Conservation (phyloP, 2,797 vertebrate genomes). For the Sorex maritimensis region DNA sequence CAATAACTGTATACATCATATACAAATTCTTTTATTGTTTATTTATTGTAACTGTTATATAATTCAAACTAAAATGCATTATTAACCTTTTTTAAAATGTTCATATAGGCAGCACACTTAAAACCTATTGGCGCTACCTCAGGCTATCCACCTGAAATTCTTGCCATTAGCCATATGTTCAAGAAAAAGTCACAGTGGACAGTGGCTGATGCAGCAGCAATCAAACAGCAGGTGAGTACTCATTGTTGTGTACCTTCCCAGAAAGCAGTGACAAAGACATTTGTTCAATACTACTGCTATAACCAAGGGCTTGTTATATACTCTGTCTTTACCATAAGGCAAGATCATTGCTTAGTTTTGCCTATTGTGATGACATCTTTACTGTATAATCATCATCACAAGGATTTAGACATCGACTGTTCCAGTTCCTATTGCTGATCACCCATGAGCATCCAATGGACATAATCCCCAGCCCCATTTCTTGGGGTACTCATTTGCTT, state of each 20-base stretch:
- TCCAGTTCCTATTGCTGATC: slow-evolving; percentile 16
- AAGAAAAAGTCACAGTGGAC: slow-evolving; percentile 82
- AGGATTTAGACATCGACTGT: slow-evolving; percentile 35
- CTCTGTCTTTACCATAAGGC: slow-evolving; percentile 51
- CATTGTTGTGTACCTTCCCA: neutral
- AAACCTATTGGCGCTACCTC: slow-evolving; percentile 69
- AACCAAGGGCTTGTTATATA: slow-evolving; percentile 1
- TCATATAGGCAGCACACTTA: slow-evolving; percentile 75
- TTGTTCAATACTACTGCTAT: neutral
- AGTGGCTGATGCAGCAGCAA: slow-evolving; percentile 57
- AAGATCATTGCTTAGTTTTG: slow-evolving; percentile 43
- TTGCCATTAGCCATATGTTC: slow-evolving; percentile 76
- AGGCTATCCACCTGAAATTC: slow-evolving; percentile 76
- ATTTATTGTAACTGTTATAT: slow-evolving; percentile 15
- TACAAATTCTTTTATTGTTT: slow-evolving; percentile 18
- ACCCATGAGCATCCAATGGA: neutral
- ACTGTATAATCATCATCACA: slow-evolving; percentile 15
- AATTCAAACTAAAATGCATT: slow-evolving; percentile 63
- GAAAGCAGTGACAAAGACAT: neutral
- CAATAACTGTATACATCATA: slow-evolving; percentile 21
- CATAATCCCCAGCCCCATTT: neutral
- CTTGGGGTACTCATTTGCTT: slow-evolving; percentile 42
- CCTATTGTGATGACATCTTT: slow-evolving; percentile 21
- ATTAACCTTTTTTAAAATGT: slow-evolving; percentile 51
- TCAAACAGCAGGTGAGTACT: slow-evolving; percentile 80